phyloP scores from a whole-genome alignment of 1,140 invertebrate species.

The Drosophila orosa region DNA sequence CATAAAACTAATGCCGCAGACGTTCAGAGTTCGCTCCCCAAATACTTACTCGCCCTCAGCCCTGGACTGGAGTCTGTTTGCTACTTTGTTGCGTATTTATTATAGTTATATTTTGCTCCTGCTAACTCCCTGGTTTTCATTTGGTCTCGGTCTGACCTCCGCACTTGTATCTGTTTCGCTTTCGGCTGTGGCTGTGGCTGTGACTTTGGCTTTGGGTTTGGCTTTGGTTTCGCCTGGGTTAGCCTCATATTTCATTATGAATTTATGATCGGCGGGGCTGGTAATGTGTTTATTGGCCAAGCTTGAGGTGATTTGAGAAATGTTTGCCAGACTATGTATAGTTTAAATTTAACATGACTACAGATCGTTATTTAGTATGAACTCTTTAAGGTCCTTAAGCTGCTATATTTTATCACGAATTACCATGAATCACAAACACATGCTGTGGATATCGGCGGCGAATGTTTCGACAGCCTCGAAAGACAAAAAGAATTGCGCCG shows the following conservation, averaged over 20 bases:
- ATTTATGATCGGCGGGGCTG: conserved; percentile 69
- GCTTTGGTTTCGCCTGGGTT: conserved; percentile 36
- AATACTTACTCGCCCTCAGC: conserved; percentile 32
- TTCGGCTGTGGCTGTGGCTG: conserved; percentile 27
- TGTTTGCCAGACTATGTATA: conserved; percentile 15
- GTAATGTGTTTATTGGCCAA: conserved; percentile 78
- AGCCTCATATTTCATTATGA: conserved; percentile 74
- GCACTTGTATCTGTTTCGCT: conserved; percentile 44
- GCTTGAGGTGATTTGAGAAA: conserved; percentile 51
- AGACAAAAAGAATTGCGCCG: conserved; percentile 39
- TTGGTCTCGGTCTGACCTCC: conserved; percentile 15
- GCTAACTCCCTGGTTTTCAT: conserved; percentile 32
- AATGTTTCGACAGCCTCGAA: conserved; percentile 6
- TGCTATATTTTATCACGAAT: not conserved
- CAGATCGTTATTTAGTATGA: not conserved
- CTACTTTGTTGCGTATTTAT: conserved; percentile 57
- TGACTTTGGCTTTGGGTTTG: conserved; percentile 34
- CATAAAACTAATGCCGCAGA: conserved; percentile 79
- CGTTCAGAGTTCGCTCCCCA: conserved; percentile 28
- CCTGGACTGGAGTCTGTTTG: conserved; percentile 22
- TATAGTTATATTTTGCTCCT: conserved; percentile 41
- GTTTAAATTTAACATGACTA: not conserved
- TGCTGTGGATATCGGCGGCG: conserved; percentile 34
- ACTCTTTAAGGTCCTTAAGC: not conserved
- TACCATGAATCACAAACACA: conserved; percentile 19